These are phyloP conservation scores for Heloderma charlesbogerti DNA, from an alignment of 2,113 vertebrate species.

Conservation along the genomic window DNA sequence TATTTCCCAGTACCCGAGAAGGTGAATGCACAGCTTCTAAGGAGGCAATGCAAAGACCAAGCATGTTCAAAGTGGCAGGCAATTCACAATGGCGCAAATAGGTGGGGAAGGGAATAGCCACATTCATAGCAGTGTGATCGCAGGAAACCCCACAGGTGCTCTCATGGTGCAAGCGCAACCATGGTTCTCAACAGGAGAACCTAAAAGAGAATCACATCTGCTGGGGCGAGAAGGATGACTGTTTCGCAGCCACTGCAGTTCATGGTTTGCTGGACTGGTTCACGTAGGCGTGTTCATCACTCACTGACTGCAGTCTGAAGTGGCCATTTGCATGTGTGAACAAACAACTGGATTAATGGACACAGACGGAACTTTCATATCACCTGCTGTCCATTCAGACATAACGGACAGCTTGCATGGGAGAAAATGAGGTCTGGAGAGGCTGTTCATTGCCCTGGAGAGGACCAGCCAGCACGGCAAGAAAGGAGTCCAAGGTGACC, in stretches of 20 bases:
- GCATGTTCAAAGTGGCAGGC: no score
- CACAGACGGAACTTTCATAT: neutral
- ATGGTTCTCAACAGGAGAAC: neutral
- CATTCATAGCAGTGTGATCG: neutral
- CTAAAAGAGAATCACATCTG: neutral
- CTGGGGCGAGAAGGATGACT: neutral
- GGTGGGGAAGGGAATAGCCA: neutral
- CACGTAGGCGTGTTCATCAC: neutral
- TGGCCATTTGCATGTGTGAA: neutral
- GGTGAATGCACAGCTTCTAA: neutral
- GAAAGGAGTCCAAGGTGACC: neutral
- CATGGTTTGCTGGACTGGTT: neutral
- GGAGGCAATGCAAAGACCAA: neutral
- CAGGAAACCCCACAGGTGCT: neutral
- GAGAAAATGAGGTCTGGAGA: neutral
- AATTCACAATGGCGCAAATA: neutral
- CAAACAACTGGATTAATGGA: neutral
- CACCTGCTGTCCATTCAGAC: neutral
- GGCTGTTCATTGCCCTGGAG: neutral
- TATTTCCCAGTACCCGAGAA: neutral
- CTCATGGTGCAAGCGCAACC: neutral
- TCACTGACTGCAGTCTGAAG: neutral
- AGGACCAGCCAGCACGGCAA: neutral
- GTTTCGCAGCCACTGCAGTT: neutral
- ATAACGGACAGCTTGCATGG: neutral